Evolutionary conservation across 1,140 invertebrate genomes (phyloP), one percentile per base, ranked within the genome.

Genomic region (Eueides isabella): DNA sequence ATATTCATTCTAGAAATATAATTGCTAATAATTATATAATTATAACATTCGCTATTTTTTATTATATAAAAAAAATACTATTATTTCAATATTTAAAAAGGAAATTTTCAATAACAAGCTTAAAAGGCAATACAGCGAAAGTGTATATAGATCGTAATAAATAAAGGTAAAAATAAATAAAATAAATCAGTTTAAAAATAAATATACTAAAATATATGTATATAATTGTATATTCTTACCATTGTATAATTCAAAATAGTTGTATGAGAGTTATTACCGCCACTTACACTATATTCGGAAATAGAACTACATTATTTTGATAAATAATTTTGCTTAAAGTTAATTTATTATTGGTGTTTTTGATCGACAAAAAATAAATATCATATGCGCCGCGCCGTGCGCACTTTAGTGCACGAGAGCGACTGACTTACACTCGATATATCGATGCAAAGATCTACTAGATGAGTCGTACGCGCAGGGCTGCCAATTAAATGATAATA

Each of bases 371-470:
- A 35, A n/a, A 19, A 41, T 19, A 73, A 67, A n/a, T n/a, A n/a
- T n/a, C 3, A 14, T 35, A 28, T 61, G 61, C 61, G 66, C 48
- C 72, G 72, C 72, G 55, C 72, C 66, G 61, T 67, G 55, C 55
- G 72, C 72, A 63, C 72, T 26, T 29, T 61, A 73, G 61, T 61
- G 72, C 61, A 66, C 35, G 66, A 73, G 48, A 67, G 66, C 64
- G 72, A 61, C 67, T 68, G 67, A 61, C 48, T 33, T 66, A 26
- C 23, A 33, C 44, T 33, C 30, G 41, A 31, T 38, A 31, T 61
- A 61, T 65, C 63, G 63, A 35, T 44, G 26, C 33, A 66, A 73
- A 62, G 72, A 73, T 73, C 66, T 73, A 64, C 65, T 61, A 73
- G 72, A 73, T 67, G 71, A 72, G 31, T 11, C 26, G 65, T 67